Evolutionary conservation across 2,888 invertebrate species (phyloP).

Genomic region (Chrysotoxum bicinctum): DNA sequence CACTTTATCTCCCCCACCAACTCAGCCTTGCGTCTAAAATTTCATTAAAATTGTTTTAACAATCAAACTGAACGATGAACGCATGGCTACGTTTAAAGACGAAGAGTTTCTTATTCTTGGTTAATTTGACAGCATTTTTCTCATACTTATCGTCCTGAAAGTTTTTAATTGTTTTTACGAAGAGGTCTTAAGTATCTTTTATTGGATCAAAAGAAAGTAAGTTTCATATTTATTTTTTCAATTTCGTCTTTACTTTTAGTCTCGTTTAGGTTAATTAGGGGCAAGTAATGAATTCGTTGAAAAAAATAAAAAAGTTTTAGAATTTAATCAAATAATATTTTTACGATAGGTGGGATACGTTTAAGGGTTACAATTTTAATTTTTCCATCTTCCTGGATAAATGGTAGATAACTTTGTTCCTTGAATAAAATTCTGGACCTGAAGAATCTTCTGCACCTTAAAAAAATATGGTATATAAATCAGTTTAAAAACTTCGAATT

Average conservation of each 20-base stretch:
- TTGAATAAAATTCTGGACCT: too few species aligned
- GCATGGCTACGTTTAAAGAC: neutral
- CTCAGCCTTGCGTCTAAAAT: neutral
- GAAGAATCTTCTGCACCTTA: too few species aligned
- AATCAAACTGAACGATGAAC: neutral
- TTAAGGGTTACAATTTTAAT: too few species aligned
- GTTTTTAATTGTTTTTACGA: neutral
- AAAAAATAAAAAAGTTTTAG: too few species aligned
- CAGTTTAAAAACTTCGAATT: too few species aligned
- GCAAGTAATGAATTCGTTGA: too few species aligned
- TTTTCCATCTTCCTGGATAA: too few species aligned
- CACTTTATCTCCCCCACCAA: neutral
- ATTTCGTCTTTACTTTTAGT: neutral
- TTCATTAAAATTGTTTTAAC: slow-evolving; percentile 8
- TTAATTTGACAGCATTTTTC: neutral
- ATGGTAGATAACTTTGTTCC: too few species aligned
- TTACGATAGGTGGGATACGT: too few species aligned
- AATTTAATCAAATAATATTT: too few species aligned
- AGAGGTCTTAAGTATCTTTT: neutral
- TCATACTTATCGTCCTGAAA: neutral
- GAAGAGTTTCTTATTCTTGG: neutral
- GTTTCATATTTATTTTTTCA: neutral
- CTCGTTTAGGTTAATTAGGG: too few species aligned
- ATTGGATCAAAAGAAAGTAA: neutral
- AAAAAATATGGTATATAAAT: too few species aligned